phyloP scores from a whole-genome alignment of 2,113 vertebrate genomes.

The Aramus guarauna region DNA sequence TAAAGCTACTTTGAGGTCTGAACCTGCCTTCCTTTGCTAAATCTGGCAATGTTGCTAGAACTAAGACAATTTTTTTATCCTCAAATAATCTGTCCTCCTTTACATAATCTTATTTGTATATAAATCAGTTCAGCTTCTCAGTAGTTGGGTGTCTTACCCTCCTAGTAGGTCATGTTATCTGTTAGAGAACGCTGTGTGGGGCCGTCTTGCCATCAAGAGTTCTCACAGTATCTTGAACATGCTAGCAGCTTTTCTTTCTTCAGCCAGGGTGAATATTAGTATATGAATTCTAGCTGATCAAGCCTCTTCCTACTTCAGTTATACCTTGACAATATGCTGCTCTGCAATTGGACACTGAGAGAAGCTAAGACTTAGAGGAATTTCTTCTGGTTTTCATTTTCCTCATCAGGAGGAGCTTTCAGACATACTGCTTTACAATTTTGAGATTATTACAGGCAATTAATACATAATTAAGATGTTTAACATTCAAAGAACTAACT shows the following conservation, averaged over 20 bases:
- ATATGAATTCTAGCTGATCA: not conserved
- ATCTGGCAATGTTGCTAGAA: not conserved
- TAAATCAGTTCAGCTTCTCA: not conserved
- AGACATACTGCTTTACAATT: not conserved
- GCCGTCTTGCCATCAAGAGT: not conserved
- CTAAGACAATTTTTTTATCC: not conserved
- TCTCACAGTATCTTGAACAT: not conserved
- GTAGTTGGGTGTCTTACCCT: not conserved
- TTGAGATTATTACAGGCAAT: not conserved
- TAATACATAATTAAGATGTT: not conserved
- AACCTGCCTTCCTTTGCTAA: not conserved
- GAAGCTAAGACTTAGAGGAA: not conserved
- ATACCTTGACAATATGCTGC: not conserved
- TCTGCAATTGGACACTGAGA: not conserved
- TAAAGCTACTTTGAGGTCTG: not conserved
- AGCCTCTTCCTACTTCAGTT: not conserved
- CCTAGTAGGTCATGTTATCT: not conserved
- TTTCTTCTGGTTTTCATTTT: not conserved
- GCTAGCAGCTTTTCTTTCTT: not conserved
- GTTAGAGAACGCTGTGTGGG: not conserved
- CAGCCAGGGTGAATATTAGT: not conserved
- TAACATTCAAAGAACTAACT: not conserved
- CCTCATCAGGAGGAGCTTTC: not conserved
- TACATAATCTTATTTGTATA: not conserved
- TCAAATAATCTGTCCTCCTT: not conserved